Conservation (phyloP, 1,140 invertebrate species). For the Tetraneura akinire region DNA sequence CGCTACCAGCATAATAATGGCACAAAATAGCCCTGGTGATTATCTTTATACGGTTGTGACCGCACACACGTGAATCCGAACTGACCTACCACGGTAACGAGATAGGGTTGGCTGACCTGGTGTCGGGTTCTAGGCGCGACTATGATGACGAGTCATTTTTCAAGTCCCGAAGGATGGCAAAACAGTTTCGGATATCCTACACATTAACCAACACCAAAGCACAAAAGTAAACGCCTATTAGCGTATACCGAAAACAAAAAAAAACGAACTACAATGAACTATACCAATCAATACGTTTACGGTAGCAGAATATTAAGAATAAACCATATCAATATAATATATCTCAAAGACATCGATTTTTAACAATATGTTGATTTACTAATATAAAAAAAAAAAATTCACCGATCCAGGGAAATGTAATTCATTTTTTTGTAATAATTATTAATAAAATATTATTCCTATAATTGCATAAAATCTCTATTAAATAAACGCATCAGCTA, state of each 20-base stretch:
- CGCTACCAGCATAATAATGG: constrained; percentile 24
- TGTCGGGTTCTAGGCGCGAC: neutral
- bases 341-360: no score
- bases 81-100: constrained; percentile 26
- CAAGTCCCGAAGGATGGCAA: neutral
- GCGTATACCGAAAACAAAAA: neutral
- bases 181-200: constrained; percentile 18
- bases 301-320: no score
- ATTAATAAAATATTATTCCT: no score
- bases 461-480: no score
- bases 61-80: neutral
- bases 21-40: neutral
- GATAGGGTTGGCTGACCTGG: neutral
- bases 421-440: no score
- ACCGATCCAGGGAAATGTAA: no score
- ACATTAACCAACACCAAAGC: neutral
- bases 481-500: no score
- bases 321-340: no score
- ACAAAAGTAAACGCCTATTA: neutral
- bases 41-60: neutral
- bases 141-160: neutral
- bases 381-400: no score
- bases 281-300: constrained; percentile 11
- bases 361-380: no score
- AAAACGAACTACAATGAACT: neutral